Evolutionary conservation across 1,140 invertebrate species (phyloP).

Genomic region (Phortica variegata): DNA sequence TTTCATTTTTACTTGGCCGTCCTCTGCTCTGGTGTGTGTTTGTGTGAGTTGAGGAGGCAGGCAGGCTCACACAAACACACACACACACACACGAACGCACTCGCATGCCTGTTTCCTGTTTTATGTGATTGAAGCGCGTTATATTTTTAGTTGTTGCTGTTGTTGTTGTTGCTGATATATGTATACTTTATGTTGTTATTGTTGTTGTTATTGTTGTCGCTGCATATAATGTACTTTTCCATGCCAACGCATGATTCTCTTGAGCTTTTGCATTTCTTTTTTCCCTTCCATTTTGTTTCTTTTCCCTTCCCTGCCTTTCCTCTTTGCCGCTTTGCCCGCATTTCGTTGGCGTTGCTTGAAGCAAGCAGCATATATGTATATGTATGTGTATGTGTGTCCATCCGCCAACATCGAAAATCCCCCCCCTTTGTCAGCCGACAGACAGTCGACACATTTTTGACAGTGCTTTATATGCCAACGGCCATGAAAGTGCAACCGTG

Average conservation of each 20-base stretch:
- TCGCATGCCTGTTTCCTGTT: not conserved
- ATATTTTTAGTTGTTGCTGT: too few relatives aligned
- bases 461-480: slow-evolving; percentile 46
- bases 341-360: too few relatives aligned
- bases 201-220: not conserved
- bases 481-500: slow-evolving; percentile 35
- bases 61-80: slow-evolving; percentile 21
- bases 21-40: not conserved
- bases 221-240: slow-evolving; percentile 51
- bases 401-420: not conserved
- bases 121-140: too few relatives aligned
- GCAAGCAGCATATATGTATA: too few relatives aligned
- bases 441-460: slow-evolving; percentile 29
- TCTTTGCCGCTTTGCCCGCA: too few relatives aligned
- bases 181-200: not conserved
- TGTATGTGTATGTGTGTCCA: too few relatives aligned
- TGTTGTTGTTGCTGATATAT: not conserved
- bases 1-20: slow-evolving; percentile 16
- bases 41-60: slow-evolving; percentile 4
- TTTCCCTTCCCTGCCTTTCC: not conserved
- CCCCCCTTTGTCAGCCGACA: not conserved
- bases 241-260: slow-evolving; percentile 20
- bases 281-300: slow-evolving; percentile 11
- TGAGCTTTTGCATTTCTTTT: slow-evolving; percentile 51
- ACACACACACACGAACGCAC: slow-evolving; percentile 17